Base-by-base conservation (phyloP, 2,888 invertebrate species). In the Exocentrus adspersus region DNA sequence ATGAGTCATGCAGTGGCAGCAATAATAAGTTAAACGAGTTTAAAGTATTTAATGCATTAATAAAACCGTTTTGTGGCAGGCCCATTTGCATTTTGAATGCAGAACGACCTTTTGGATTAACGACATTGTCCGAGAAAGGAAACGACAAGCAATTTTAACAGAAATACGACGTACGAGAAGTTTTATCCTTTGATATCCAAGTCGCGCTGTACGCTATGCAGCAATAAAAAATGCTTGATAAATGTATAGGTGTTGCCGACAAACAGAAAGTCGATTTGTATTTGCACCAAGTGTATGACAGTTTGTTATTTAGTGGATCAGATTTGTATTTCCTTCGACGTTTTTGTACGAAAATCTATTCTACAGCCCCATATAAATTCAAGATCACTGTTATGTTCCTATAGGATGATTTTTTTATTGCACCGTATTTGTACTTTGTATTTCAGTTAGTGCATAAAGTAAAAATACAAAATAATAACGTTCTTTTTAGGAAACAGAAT, bases 51-150 rank as follows among this genome's bases (percentile, higher is more conserved):
- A 45, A 45, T 30, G 56, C 16, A 56, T 56, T 24, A 30, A 56
- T 57, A 46, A 45, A 46, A 57, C 45, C 57, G 57, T 46, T 46
- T 46, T 32, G 57, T 32, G 60, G 30, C 50, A 30, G 51, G 60
- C 43, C 32, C 17, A 61, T 61, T 61, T 61, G 61, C 61, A 61
- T 61, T 61, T 61, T 48, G 48, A 61, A 46, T 61, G 21, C 24
- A 32, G 41, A 61, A 46, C 54, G 54, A 61, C 61, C 37, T 61
- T 61, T 54, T 54, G 61, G 9, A 61, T 61, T 61, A 61, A 61
- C 45, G 59, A 59, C 43, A 61, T 54, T 46, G 52, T 21, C 61
- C 54, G 17, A 43, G 54, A 54, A 61, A 61, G 61, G 61, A 54
- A 61, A 32, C 61, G 17, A 19, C 53, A 9, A 30, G 42, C 52